A percentile compares a stretch with the other conserved stretches of the same genome.
phyloP scores from a whole-genome alignment of 2,797 vertebrate species.

The Meriones psammophilus region DNA sequence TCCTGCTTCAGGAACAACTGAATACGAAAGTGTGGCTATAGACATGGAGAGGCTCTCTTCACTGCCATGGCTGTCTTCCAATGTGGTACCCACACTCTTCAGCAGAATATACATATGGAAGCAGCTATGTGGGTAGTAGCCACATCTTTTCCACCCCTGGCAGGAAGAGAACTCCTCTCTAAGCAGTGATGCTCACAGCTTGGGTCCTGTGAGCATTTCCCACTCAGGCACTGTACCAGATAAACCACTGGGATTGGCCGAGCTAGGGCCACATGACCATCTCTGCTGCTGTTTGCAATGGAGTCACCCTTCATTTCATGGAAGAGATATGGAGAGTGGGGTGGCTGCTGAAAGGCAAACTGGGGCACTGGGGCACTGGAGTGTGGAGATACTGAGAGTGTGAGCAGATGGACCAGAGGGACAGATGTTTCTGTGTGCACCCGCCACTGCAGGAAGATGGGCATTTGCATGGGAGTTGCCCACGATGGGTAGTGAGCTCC shows the following conservation, averaged over 20 bases:
- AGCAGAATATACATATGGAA: not conserved
- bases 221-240: not conserved
- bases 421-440: no score
- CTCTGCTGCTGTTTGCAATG: not conserved
- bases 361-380: not conserved
- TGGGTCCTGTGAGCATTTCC: not conserved
- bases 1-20: not conserved
- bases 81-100: not conserved
- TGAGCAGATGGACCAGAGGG: not conserved
- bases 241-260: not conserved
- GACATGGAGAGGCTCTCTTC: not conserved
- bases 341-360: not conserved
- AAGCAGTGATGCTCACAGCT: not conserved
- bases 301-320: constrained; percentile 29
- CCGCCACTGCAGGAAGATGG: not conserved
- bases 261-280: not conserved
- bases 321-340: not conserved
- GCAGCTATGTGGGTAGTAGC: not conserved
- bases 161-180: not conserved
- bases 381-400: not conserved
- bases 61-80: not conserved
- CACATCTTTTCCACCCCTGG: not conserved
- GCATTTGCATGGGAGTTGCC: not conserved
- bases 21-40: not conserved
- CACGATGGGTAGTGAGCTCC: not conserved